A percentile compares a stretch with the other conserved stretches of the same genome.
These are phyloP conservation scores for Pogonognathellus flavescens DNA, from an alignment of 1,140 invertebrate genomes.

Conservation along the genomic window DNA sequence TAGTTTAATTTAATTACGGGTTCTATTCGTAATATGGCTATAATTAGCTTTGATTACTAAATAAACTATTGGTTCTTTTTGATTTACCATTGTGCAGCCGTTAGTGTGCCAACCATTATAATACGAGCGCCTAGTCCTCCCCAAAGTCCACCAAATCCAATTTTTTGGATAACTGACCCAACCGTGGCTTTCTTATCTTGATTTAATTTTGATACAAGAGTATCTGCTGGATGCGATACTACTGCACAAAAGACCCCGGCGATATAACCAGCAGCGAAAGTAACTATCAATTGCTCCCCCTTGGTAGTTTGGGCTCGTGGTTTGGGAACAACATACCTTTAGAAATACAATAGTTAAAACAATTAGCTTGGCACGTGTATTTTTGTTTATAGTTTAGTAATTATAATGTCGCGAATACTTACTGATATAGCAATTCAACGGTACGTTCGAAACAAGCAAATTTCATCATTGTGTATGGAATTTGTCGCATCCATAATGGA, in stretches of 20 bases:
- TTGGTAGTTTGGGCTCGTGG: constrained; percentile 93
- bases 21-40: too few relatives aligned
- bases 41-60: too few relatives aligned
- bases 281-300: constrained; percentile 94
- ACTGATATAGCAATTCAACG: constrained; percentile 78
- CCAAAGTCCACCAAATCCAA: constrained; percentile 78
- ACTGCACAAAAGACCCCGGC: constrained; percentile 99
- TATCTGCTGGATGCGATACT: constrained; percentile 99
- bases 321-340: constrained; percentile 89
- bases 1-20: too few relatives aligned
- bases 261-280: constrained; percentile 98
- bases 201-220: constrained; percentile 98
- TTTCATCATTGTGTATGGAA: constrained; percentile 86
- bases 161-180: constrained; percentile 80
- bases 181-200: constrained; percentile 85
- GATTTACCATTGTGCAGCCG: constrained; percentile 78
- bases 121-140: constrained; percentile 78
- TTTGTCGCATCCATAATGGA: constrained; percentile 79
- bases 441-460: constrained; percentile 82
- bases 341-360: constrained; percentile 70
- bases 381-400: too few relatives aligned
- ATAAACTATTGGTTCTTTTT: not conserved
- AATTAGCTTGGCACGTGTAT: too few relatives aligned
- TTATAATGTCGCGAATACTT: constrained; percentile 69
- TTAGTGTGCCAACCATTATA: constrained; percentile 81